Conservation (phyloP, 2,888 invertebrate species). For the Apamea epomidion region DNA sequence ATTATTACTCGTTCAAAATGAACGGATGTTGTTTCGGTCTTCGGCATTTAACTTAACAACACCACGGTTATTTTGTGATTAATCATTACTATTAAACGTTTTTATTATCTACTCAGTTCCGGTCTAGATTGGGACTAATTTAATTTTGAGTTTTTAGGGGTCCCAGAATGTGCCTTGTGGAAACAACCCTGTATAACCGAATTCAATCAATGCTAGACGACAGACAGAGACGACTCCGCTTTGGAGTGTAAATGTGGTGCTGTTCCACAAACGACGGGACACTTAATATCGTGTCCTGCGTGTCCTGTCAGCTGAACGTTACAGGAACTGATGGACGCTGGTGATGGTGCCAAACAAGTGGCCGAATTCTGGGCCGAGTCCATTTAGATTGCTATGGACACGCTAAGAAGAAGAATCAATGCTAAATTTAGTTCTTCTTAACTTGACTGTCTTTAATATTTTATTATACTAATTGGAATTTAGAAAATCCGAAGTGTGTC, state of each 20-base stretch:
- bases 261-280: too few species aligned
- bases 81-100: slow-evolving; percentile 74
- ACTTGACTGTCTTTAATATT: not conserved
- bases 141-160: not conserved
- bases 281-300: too few species aligned
- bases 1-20: slow-evolving; percentile 63
- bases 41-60: slow-evolving; percentile 76
- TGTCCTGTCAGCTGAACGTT: too few species aligned
- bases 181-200: not conserved
- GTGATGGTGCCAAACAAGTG: too few species aligned
- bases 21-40: slow-evolving; percentile 80
- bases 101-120: slow-evolving; percentile 76
- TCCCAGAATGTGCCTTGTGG: slow-evolving; percentile 13
- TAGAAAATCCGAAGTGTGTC: not conserved
- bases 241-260: too few species aligned
- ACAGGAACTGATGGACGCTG: too few species aligned
- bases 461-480: not conserved
- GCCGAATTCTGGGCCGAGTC: too few species aligned
- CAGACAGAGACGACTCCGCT: too few species aligned
- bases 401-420: not conserved
- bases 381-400: too few species aligned
- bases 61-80: slow-evolving; percentile 74
- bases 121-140: slow-evolving; percentile 32
- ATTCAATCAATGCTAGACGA: not conserved
- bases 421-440: not conserved